Base-by-base conservation (phyloP, 1,140 invertebrate species). In the Lanistes nyassanus region DNA sequence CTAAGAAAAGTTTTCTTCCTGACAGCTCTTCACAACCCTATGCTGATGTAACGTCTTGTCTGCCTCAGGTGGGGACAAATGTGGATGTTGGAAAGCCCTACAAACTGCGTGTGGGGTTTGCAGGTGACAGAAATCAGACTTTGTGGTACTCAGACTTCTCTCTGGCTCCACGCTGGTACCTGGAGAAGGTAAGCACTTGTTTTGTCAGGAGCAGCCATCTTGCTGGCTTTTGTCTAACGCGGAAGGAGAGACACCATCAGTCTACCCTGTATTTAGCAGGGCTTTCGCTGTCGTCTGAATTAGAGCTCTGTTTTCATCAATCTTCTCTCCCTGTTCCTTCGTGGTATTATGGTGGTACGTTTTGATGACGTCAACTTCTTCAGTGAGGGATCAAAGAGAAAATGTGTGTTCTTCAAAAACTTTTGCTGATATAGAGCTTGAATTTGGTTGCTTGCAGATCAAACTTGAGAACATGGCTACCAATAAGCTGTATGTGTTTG, bases 81-180 rank as follows among this genome's bases (percentile, higher is more conserved):
- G 75, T 78, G 39, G 80, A 82, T 60, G 72, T 85, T 60, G 84
- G 82, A 69, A 80, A 83, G 37, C 58, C 82, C 31, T 84, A 79
- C 65, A 85, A 85, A 51, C 71, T 85, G 29, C 69, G 83, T 37
- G 64, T 85, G 26, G 83, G 81, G 29, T 84, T 81, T 65, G 29
- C 68, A 60, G 78, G 23, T 39, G 62, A 58, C 36, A 76, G 74
- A 26, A 26, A 72, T 16, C 69, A 78, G n/a, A 21, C 9, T 0
- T 21, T 64, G 13, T 84, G 83, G 83, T 81, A 80, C 67, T 58
- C 74, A 23, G 71, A 81, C 62, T 77, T 74, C 47, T 42, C 39
- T 70, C 62, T 64, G 13, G 76, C 76, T 66, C 83, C 83, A 0
- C 75, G 75, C 23, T 84, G 83, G 83, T 80, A 78, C 68, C 51